Percentiles rank a stretch among this genome's conserved stretches.
Conservation (phyloP, 1,140 invertebrate genomes). For the Aethina tumida region DNA sequence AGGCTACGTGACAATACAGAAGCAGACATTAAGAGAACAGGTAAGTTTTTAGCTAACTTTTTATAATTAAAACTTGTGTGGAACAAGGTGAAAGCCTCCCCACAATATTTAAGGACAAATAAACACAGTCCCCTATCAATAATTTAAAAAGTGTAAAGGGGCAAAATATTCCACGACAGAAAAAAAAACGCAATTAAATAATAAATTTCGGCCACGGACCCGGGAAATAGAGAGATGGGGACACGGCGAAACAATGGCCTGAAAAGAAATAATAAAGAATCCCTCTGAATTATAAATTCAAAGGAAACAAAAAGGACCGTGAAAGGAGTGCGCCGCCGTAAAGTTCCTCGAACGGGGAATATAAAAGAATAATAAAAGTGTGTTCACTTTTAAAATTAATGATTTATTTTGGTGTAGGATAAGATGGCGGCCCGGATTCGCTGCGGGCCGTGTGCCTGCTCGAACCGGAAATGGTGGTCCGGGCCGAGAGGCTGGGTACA, state of each 20-base stretch:
- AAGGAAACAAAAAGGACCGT: conserved; percentile 16
- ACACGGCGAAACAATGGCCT: too few relatives aligned
- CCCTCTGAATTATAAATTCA: conserved; percentile 20
- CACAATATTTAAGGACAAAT: too few relatives aligned
- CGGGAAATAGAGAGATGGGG: conserved; percentile 5
- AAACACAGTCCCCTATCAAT: neutral
- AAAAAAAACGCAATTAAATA: conserved; percentile 10
- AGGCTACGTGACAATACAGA: conserved; percentile 21
- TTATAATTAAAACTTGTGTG: neutral
- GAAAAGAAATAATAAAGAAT: conserved; percentile 12
- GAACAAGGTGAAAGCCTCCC: neutral
- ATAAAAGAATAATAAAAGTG: conserved; percentile 18
- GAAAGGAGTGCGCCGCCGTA: conserved; percentile 1
- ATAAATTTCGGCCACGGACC: conserved; percentile 4
- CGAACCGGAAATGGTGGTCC: neutral
- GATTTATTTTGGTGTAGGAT: conserved; percentile 21
- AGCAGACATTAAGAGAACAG: conserved; percentile 27
- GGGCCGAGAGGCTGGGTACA: conserved; percentile 2
- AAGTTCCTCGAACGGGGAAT: conserved; percentile 4
- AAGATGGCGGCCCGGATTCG: conserved; percentile 16
- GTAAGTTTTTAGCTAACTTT: conserved; percentile 8
- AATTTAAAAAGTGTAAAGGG: neutral
- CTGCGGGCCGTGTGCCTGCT: neutral
- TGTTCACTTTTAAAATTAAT: conserved; percentile 23
- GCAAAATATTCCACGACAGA: neutral